Conservation (phyloP, 2,113 vertebrate genomes). For the Planiliza haematocheilus region DNA sequence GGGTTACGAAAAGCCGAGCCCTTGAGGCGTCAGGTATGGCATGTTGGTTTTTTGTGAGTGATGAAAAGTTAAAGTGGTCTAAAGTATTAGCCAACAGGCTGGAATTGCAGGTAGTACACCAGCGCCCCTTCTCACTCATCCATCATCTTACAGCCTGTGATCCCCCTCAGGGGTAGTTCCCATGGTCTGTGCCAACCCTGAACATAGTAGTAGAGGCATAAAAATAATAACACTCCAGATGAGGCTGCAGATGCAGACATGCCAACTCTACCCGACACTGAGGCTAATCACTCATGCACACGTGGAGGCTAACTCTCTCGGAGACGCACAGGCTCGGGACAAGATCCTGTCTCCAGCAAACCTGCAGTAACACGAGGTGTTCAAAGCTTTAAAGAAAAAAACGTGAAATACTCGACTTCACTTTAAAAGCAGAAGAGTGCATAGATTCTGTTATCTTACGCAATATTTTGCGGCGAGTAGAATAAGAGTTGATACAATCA, state of each 20-base stretch:
- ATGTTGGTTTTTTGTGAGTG: conserved; percentile 65
- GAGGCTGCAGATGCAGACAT: conserved; percentile 68
- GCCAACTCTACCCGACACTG: conserved; percentile 35
- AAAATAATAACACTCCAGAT: conserved; percentile 54
- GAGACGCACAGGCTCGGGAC: not conserved
- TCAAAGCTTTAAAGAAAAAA: not conserved
- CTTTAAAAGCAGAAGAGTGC: not conserved
- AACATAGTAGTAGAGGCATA: conserved; percentile 59
- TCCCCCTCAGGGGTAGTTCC: conserved; percentile 82
- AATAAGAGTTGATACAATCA: rapidly evolving
- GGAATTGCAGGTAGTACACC: conserved; percentile 65
- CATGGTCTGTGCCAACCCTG: conserved; percentile 78
- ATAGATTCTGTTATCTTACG: not conserved
- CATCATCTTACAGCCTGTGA: conserved; percentile 76
- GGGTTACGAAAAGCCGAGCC: conserved; percentile 64
- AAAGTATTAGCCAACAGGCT: conserved; percentile 82
- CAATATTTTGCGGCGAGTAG: not conserved
- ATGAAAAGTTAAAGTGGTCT: conserved; percentile 82
- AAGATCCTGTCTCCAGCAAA: not conserved
- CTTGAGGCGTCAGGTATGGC: conserved; percentile 62
- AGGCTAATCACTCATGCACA: conserved; percentile 16
- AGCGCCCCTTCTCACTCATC: conserved; percentile 60
- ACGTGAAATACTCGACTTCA: not conserved
- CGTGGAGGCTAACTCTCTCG: not conserved
- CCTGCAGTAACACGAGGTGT: not conserved